A percentile compares a stretch with the other conserved stretches of the same genome.
phyloP scores from a whole-genome alignment of 2,113 vertebrate species.

The Channa maculata region DNA sequence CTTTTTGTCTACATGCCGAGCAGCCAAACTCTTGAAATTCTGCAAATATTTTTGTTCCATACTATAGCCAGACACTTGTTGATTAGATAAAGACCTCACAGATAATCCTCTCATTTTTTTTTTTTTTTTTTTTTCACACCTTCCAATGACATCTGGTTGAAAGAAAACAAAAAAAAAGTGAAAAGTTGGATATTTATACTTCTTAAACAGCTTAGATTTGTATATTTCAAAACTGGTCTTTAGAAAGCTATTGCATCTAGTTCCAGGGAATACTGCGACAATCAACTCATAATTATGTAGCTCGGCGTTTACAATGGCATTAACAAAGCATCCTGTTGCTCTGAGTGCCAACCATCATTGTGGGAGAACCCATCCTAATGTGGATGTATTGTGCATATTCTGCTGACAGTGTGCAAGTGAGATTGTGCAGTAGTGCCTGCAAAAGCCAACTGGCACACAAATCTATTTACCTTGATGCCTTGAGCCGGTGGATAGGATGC shows the following conservation, averaged over 20 bases:
- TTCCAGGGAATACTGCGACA: too few species aligned
- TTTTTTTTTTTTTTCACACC: too few species aligned
- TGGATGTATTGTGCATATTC: slow-evolving; percentile 14
- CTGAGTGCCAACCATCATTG: neutral
- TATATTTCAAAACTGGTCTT: too few species aligned
- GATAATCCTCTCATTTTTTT: too few species aligned
- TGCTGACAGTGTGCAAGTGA: slow-evolving; percentile 9
- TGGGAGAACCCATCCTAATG: slow-evolving; percentile 2
- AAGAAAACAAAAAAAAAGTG: too few species aligned
- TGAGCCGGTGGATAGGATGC: neutral
- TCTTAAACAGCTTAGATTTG: too few species aligned
- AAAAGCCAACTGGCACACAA: neutral
- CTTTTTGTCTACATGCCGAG: neutral
- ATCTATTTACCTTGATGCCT: slow-evolving; percentile 2
- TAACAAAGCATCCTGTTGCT: slow-evolving; percentile 1
- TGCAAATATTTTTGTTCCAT: neutral
- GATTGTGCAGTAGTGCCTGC: neutral
- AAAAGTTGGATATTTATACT: too few species aligned
- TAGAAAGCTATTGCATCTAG: too few species aligned
- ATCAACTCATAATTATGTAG: neutral
- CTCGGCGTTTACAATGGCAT: neutral
- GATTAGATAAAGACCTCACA: too few species aligned
- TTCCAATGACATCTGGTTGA: too few species aligned
- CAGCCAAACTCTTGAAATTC: neutral
- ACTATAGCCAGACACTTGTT: too few species aligned